Evolutionary conservation across 2,113 vertebrate genomes (phyloP).

Genomic region (Numenius arquata): DNA sequence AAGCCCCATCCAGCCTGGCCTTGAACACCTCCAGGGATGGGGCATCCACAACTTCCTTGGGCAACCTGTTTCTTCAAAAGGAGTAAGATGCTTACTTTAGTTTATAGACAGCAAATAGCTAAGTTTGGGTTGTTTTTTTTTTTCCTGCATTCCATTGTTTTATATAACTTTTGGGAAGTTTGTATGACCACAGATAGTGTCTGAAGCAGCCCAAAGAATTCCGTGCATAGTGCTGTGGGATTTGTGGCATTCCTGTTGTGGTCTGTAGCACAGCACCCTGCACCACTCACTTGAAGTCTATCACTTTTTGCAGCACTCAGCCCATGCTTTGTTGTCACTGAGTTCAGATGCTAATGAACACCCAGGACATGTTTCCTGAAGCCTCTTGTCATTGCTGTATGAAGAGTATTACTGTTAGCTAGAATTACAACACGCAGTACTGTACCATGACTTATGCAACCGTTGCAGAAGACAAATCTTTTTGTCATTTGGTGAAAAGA

Average conservation of each 20-base stretch:
- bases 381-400: neutral
- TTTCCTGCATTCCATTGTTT: neutral
- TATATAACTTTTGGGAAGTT: neutral
- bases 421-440: neutral
- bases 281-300: neutral
- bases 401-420: neutral
- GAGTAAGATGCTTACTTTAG: neutral
- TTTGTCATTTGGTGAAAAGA: neutral
- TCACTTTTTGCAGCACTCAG: neutral
- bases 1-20: no score
- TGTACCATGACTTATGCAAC: neutral
- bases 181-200: neutral
- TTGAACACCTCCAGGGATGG: no score
- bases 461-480: rapidly evolving
- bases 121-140: neutral
- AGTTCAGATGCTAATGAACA: neutral
- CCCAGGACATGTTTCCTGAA: neutral
- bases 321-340: neutral
- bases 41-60: no score
- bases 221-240: neutral
- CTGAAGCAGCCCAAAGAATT: neutral
- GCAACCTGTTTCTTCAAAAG: no score
- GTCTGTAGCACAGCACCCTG: neutral
- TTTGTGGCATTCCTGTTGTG: rapidly evolving
- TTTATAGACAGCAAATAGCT: neutral